These are phyloP conservation scores for Bactericera cockerelli DNA, from an alignment of 1,140 invertebrate genomes.

Conservation along the genomic window DNA sequence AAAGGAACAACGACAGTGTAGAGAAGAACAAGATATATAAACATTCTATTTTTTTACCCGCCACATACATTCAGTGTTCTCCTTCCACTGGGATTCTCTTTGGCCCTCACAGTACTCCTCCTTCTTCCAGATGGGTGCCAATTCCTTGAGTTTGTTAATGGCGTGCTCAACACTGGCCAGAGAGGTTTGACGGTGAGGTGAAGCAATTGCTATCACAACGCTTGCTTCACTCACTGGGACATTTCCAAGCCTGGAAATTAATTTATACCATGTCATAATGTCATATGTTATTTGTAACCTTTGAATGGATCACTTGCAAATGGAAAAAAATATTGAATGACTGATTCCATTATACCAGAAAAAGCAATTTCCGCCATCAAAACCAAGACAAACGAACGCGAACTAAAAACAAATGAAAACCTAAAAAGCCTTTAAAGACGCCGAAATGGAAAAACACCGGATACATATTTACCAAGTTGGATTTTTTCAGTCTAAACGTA, in stretches of 20 bases:
- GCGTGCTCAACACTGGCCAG: conserved; percentile 66
- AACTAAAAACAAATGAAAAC: too few species aligned
- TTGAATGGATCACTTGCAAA: not conserved
- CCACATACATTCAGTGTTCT: conserved; percentile 65
- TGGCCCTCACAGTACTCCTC: conserved; percentile 52
- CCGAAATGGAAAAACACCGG: too few species aligned
- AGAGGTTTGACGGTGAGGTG: conserved; percentile 67
- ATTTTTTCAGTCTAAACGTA: too few species aligned
- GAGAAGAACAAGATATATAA: too few species aligned
- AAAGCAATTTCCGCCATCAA: too few species aligned
- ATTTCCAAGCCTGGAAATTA: conserved; percentile 43
- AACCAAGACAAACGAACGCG: too few species aligned
- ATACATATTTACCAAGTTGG: too few species aligned
- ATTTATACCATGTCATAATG: not conserved
- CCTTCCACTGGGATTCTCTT: conserved; percentile 41
- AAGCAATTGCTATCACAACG: conserved; percentile 78
- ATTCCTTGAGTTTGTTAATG: conserved; percentile 71
- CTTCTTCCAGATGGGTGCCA: conserved; percentile 94
- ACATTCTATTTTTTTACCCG: not conserved
- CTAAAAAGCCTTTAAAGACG: too few species aligned
- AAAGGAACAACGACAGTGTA: too few species aligned
- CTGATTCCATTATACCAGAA: too few species aligned
- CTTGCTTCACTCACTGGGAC: conserved; percentile 82
- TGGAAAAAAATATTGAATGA: too few species aligned
- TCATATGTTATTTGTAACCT: not conserved